These are phyloP conservation scores for Plutomurus gul DNA, from an alignment of 1,140 invertebrate genomes.

Conservation along the genomic window DNA sequence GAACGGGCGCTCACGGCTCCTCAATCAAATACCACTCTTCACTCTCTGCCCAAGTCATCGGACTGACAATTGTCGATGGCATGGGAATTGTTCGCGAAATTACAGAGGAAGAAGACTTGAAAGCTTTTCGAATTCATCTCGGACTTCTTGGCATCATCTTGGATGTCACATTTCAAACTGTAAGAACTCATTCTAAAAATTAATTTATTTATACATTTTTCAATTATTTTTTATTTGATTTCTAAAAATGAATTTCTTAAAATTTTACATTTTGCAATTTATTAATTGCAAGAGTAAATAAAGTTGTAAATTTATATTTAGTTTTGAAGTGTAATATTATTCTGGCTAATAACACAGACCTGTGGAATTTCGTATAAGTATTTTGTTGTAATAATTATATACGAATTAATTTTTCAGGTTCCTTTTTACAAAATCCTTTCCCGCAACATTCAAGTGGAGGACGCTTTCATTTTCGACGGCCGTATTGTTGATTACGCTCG, in stretches of 20 bases:
- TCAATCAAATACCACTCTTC: not conserved
- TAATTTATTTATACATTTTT: too few relatives aligned
- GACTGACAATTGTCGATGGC: not conserved
- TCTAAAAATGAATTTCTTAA: too few relatives aligned
- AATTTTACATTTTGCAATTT: too few relatives aligned
- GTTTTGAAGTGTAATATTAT: too few relatives aligned
- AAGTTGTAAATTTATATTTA: too few relatives aligned
- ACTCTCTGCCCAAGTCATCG: not conserved
- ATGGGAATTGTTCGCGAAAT: not conserved
- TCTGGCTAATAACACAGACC: too few relatives aligned
- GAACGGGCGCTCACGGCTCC: not conserved
- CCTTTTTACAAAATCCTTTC: not conserved
- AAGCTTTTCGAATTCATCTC: not conserved
- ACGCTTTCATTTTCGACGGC: not conserved
- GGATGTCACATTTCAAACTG: not conserved
- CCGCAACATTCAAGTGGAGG: not conserved
- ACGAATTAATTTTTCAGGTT: not conserved
- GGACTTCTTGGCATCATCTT: not conserved
- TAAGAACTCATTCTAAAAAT: not conserved
- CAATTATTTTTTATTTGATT: too few relatives aligned
- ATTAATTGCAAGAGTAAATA: too few relatives aligned
- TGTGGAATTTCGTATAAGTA: too few relatives aligned
- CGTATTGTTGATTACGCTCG: not conserved
- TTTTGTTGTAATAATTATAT: too few relatives aligned
- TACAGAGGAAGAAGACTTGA: not conserved